Evolutionary conservation across 1,140 invertebrate species (phyloP), one percentile per base, ranked within the genome.

Genomic region (Whitmania pigra): DNA sequence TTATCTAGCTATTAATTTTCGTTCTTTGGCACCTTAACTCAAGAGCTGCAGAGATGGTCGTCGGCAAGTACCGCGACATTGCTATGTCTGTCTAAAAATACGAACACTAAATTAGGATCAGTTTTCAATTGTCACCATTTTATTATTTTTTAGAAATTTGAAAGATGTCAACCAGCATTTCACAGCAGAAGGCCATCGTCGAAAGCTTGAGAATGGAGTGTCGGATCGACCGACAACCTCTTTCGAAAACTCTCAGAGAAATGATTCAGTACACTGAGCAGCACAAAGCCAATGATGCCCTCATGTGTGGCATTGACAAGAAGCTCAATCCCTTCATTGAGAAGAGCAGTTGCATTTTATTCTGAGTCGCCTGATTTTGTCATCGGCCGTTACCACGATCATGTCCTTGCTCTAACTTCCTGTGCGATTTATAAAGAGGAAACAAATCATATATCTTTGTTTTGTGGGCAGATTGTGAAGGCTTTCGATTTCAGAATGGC

Each of bases 321-420:
- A 73, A 75, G 68, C 43, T 55, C 11, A 75, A 75, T 53, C 74
- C 74, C 13, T 75, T 75, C 73, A 70, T 73, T 15, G 74, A 75
- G 72, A 75, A 75, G 72, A 67, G 74, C 53, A 63, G 72, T 43
- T 75, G 74, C 43, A 27, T 69, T 20, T 55, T 74, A 27, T n/a
- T 75, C 31, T 75, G 53, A 70, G 27, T 49, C 43, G 43, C 15
- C 43, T 49, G 43, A 49, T 49, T 49, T 49, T 49, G 43, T 49
- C 43, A 17, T 49, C 43, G 13, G 43, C 43, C 43, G 13, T 49
- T 17, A 49, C 43, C 11, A 49, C 9, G 9, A 49, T 49, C 43
- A 49, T 49, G 43, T 49, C 43, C 43, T 49, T 49, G 43, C 43
- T 49, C 43, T 49, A 17, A 49, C 43, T 49, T 49, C 43, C 43